Conservation (phyloP, 2,888 invertebrate genomes). For the Amiota minor region DNA sequence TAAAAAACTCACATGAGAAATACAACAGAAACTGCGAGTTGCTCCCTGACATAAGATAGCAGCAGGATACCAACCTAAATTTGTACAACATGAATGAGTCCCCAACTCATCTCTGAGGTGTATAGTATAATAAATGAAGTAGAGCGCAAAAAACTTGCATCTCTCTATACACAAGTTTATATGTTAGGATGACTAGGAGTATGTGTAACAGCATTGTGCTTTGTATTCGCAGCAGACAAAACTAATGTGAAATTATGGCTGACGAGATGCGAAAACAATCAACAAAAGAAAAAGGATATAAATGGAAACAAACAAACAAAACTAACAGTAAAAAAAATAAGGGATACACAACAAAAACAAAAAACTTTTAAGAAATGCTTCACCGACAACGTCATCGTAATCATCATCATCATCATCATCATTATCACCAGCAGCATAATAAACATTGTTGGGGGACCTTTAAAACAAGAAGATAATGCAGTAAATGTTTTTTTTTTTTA, state of each 20-base stretch:
- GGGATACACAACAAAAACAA: not conserved
- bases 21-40: no score
- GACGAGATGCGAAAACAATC: constrained; percentile 11
- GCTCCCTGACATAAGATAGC: no score
- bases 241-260: constrained; percentile 7
- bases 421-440: no score
- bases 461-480: no score
- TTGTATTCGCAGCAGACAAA: not conserved
- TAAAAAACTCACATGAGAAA: no score
- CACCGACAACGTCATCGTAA: no score
- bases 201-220: not conserved
- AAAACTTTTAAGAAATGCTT: not conserved
- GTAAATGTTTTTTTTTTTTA: no score
- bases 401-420: no score
- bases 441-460: no score
- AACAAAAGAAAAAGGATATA: not conserved
- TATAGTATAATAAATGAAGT: constrained; percentile 68
- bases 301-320: not conserved
- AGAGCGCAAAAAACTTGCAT: constrained; percentile 60
- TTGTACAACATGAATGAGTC: no score
- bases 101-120: no score
- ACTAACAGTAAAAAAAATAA: not conserved
- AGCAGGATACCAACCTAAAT: no score
- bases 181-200: not conserved
- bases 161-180: not conserved